Base-by-base conservation (phyloP, 2,888 invertebrate species). In the Phragmatobia fuliginosa region DNA sequence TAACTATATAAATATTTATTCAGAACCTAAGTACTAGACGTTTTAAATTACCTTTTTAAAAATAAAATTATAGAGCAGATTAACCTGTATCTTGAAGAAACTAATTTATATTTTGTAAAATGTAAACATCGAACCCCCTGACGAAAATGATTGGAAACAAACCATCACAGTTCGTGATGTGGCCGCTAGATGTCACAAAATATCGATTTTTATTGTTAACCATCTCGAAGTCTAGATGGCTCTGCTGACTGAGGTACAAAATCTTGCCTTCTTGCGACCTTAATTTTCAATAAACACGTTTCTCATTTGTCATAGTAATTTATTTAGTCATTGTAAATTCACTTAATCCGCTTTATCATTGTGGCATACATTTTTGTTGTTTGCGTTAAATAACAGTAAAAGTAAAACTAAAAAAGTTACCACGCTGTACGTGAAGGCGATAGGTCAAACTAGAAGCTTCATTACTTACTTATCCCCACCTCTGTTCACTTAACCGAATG, bases 401-500 rank as follows among this genome's bases (percentile, higher is more conserved):
- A 77, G 56, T 61, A 68, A 73, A 75, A 81, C 75, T 73, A 70
- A 71, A 75, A 76, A 56, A 71, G 21, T 67, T 64, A 49, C 63
- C 32, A 63, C 59, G 61, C 62, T n/a, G 45, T 49, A 76, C 79
- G 71, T 77, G 71, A 80, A 85, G 83, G 85, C 88, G 87, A 86
- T 89, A 89, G 90, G 91, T 92, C 90, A 91, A 87, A 82, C 86
- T 87, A 86, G 87, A 82, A 85, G 88, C 90, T 90, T 90, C 85
- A 90, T 90, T 86, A 87, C 87, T 90, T 86, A 87, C 87, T 87
- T 89, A 92, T 91, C 94, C 94, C 94, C 94, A 88, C 94, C 78
- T 73, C 73, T 56, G 70, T 76, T 86, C 88, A 90, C 87, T 89
- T 83, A 83, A 84, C 79, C 85, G 91, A 91, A 92, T 90, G 91